Evolutionary conservation across 2,888 invertebrate species (phyloP).

Genomic region (Polymixis flavicincta): DNA sequence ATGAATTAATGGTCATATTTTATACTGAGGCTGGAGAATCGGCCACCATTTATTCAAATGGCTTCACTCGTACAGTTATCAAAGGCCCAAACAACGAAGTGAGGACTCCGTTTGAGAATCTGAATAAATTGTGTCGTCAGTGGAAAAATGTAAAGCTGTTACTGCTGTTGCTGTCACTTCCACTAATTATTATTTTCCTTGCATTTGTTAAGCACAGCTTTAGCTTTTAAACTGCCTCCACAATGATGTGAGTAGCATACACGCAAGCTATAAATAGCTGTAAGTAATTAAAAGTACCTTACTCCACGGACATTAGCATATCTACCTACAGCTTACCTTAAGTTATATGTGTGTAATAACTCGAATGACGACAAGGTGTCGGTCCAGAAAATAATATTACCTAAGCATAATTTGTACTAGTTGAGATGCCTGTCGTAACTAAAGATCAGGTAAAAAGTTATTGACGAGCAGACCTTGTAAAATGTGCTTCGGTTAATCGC

Average conservation of each 20-base stretch:
- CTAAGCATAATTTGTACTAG: slow-evolving; percentile 23
- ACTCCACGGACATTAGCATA: slow-evolving; percentile 1
- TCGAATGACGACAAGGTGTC: neutral
- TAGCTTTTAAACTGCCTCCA: neutral
- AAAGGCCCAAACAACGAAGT: slow-evolving; percentile 52
- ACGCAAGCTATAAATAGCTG: slow-evolving; percentile 23
- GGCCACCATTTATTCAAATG: slow-evolving; percentile 62
- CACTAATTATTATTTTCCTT: slow-evolving; percentile 32
- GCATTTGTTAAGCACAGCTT: slow-evolving; percentile 16
- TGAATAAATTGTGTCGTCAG: slow-evolving; percentile 48
- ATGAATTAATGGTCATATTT: slow-evolving; percentile 63
- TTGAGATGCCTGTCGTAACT: slow-evolving; percentile 35
- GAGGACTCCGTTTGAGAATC: slow-evolving; percentile 43
- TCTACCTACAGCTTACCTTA: too few relatives aligned
- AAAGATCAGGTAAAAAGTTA: slow-evolving; percentile 54
- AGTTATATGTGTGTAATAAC: neutral
- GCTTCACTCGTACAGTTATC: slow-evolving; percentile 54
- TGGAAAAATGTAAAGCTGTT: slow-evolving; percentile 20
- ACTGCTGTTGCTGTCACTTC: slow-evolving; percentile 11
- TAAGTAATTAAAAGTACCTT: slow-evolving; percentile 27
- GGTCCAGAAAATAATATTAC: slow-evolving; percentile 5
- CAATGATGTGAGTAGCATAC: neutral
- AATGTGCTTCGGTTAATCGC: slow-evolving; percentile 56
- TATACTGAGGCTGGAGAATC: slow-evolving; percentile 55
- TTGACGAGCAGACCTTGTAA: slow-evolving; percentile 48